Conservation (phyloP, 2,888 invertebrate species). For the Papilio protenor region DNA sequence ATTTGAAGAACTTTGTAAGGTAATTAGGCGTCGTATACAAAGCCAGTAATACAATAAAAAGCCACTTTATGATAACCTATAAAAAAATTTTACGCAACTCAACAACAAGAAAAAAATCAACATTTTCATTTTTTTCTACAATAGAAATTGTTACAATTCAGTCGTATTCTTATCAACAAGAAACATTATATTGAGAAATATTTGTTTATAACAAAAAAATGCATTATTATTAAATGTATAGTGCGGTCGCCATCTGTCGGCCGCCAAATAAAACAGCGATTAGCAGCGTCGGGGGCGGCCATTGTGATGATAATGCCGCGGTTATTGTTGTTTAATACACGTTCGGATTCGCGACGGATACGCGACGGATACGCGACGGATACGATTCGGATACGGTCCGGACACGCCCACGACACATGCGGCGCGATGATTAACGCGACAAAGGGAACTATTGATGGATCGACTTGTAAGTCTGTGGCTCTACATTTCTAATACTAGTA, state of each 20-base stretch:
- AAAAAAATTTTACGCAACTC: background rate
- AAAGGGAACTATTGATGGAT: constrained; percentile 40
- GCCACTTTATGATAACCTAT: too few species aligned
- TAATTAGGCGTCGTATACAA: too few species aligned
- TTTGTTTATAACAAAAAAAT: constrained; percentile 21
- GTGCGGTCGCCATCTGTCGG: constrained; percentile 50
- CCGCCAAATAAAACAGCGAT: constrained; percentile 49
- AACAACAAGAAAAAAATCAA: background rate
- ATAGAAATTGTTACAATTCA: background rate
- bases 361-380: constrained; percentile 50
- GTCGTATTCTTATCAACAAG: background rate
- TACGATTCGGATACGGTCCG: constrained; percentile 53
- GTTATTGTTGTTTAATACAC: constrained; percentile 52
- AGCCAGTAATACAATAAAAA: too few species aligned
- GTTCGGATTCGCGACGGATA: constrained; percentile 48
- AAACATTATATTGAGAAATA: background rate
- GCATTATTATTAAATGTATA: constrained; percentile 7
- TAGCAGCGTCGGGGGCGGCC: constrained; percentile 45
- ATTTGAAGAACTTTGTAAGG: too few species aligned
- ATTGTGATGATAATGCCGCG: constrained; percentile 59
- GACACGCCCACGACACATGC: constrained; percentile 58
- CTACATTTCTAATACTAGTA: background rate
- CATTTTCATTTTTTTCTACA: background rate
- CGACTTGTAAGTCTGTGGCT: constrained; percentile 28
- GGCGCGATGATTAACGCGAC: constrained; percentile 42